Percentiles rank a stretch among this genome's conserved stretches.
Evolutionary conservation across 2,797 vertebrate genomes (phyloP).

Genomic region (Acridotheres tristis): DNA sequence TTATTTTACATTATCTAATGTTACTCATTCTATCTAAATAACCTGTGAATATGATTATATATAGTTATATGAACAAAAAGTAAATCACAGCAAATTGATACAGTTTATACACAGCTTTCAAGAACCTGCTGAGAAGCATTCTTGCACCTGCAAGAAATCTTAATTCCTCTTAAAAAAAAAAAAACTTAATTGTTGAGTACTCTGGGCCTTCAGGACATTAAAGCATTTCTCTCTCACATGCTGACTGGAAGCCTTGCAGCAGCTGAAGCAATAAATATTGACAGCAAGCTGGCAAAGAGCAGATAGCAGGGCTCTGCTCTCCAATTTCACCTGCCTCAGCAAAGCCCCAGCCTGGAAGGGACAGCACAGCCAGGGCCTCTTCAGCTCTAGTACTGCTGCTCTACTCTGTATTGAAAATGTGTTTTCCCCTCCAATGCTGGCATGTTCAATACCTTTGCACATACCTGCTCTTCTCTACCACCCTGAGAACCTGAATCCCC

Average conservation of each 20-base stretch:
- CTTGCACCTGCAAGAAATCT: slow-evolving; percentile 54
- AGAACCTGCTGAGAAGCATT: background rate
- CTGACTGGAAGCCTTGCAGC: slow-evolving; percentile 69
- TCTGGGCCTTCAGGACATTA: slow-evolving; percentile 47
- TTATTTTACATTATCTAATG: background rate
- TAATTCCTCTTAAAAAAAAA: background rate
- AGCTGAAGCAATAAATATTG: slow-evolving; percentile 77
- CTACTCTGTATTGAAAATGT: background rate
- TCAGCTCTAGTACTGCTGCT: background rate
- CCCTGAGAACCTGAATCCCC: background rate
- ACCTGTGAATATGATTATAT: background rate
- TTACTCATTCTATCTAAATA: background rate
- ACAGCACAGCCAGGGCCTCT: background rate
- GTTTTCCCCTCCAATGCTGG: background rate
- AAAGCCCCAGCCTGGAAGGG: slow-evolving; percentile 26
- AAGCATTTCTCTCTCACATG: slow-evolving; percentile 24
- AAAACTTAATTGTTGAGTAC: background rate
- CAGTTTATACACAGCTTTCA: background rate
- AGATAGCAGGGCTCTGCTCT: slow-evolving; percentile 75
- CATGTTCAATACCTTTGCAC: background rate
- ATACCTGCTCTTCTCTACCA: background rate
- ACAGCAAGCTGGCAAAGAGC: slow-evolving; percentile 76
- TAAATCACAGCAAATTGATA: background rate
- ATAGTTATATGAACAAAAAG: background rate
- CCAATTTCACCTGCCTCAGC: slow-evolving; percentile 84